phyloP scores from a whole-genome alignment of 2,888 invertebrate genomes.

The Epistrophe grossulariae region DNA sequence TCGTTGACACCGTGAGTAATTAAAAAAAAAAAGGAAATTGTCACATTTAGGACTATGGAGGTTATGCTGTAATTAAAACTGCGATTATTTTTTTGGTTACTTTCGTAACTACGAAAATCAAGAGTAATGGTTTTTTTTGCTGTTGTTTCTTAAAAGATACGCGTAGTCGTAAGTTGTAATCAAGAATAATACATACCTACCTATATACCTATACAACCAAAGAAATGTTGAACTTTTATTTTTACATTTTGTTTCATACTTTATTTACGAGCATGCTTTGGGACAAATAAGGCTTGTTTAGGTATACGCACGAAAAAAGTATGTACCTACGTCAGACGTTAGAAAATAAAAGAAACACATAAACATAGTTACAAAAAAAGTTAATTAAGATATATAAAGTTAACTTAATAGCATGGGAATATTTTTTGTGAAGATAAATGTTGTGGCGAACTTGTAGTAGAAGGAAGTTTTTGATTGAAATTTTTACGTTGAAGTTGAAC shows the following conservation, averaged over 20 bases:
- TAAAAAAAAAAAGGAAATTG: slow-evolving; percentile 53
- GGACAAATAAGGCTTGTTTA: slow-evolving; percentile 27
- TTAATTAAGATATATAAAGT: slow-evolving; percentile 14
- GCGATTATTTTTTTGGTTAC: neutral
- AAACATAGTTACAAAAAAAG: neutral
- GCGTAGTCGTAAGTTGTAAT: slow-evolving; percentile 18
- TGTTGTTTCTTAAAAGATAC: neutral
- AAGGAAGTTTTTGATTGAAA: neutral
- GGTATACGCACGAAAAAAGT: neutral
- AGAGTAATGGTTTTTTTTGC: slow-evolving; percentile 3
- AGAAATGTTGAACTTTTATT: slow-evolving; percentile 24
- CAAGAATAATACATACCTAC: neutral
- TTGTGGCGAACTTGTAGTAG: neutral
- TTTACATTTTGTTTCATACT: neutral
- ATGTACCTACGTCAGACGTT: neutral
- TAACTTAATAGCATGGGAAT: neutral
- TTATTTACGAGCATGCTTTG: slow-evolving; percentile 16
- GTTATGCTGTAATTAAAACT: slow-evolving; percentile 19
- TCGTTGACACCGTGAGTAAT: slow-evolving; percentile 68
- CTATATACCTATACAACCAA: no score
- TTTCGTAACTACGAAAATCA: neutral
- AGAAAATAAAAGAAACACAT: neutral
- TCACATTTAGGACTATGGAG: slow-evolving; percentile 42
- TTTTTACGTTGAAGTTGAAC: neutral
- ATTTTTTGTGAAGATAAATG: neutral